Evolutionary conservation across 2,113 vertebrate species (phyloP), one percentile per base, ranked within the genome.

Genomic region (Amia ocellicauda): DNA sequence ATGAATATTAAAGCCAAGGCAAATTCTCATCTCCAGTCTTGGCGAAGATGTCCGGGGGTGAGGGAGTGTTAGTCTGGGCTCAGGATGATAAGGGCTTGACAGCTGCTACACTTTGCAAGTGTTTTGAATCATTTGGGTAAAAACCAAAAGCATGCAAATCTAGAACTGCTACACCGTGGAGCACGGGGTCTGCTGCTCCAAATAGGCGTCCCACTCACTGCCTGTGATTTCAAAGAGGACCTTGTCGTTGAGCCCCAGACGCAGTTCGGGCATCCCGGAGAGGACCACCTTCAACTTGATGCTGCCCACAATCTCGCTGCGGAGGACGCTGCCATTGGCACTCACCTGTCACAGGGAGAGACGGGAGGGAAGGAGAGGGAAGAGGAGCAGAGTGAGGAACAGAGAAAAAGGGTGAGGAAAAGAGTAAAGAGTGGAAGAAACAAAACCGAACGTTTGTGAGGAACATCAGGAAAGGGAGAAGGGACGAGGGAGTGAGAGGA

Each of bases 221-320:
- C 94, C 94, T 2, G 93, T 95, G 73, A 93, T 91, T 78, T 96
- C 91, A 45, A 96, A 95, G 67, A 97, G 91, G 68, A 95, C 90
- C 58, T 94, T 91, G 80, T 97, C 94, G 4, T 97, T 97, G 68
- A 97, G 85, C 52, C 93, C 94, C 36, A 96, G 80, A 54, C 94
- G 78, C 54, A 97, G 86, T 72, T 97, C 94, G 0, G 94, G 94
- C 94, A 97, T 97, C 51, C 94, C 94, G 0, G 94, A 94, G 51
- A 97, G 86, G 61, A 94, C 88, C 7, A 94, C 93, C 79, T 91
- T 93, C 62, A 97, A 90, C 71, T 92, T 93, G 72, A 97, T 88
- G 76, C 73, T 81, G 61, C 94, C 94, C 64, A 94, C 82, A 3
- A 97, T 93, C 83, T 97, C 94, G 8, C 94, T 95, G 60, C 87